These are phyloP conservation scores for Poecilia velifera DNA, from an alignment of 2,797 vertebrate genomes.

Conservation along the genomic window DNA sequence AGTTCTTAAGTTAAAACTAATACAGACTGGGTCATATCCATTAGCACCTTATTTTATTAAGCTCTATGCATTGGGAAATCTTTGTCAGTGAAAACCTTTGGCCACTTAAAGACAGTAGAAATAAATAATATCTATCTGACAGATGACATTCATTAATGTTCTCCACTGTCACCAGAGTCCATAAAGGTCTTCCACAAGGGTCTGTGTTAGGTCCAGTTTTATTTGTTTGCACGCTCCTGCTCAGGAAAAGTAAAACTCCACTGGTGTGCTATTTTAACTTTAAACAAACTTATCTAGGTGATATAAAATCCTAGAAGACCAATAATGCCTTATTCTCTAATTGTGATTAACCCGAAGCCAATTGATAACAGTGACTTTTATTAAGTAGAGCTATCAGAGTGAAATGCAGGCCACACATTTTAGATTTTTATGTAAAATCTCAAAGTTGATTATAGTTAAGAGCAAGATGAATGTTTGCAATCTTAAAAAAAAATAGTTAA, in stretches of 20 bases:
- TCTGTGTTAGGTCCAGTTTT: not conserved
- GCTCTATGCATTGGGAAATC: too few species aligned
- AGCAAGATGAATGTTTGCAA: not conserved
- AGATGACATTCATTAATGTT: not conserved
- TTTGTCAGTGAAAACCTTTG: not conserved
- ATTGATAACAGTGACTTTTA: not conserved
- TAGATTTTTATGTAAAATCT: not conserved
- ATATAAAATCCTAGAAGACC: not conserved
- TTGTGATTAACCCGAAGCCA: not conserved
- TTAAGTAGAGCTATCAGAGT: not conserved
- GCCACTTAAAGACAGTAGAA: not conserved
- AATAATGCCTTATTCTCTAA: not conserved
- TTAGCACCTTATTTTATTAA: too few species aligned
- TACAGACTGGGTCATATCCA: too few species aligned
- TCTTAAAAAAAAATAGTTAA: not conserved
- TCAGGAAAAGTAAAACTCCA: not conserved
- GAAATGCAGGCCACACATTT: not conserved
- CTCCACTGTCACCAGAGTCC: not conserved
- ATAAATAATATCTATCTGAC: not conserved
- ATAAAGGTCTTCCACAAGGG: not conserved
- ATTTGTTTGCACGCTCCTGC: not conserved
- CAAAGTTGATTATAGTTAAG: not conserved
- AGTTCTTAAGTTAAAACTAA: too few species aligned
- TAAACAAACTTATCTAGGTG: not conserved
- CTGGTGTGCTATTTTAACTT: not conserved